A percentile compares a stretch with the other conserved stretches of the same genome.
Conservation (phyloP, 2,113 vertebrate genomes). For the Triplophysa dalaica region DNA sequence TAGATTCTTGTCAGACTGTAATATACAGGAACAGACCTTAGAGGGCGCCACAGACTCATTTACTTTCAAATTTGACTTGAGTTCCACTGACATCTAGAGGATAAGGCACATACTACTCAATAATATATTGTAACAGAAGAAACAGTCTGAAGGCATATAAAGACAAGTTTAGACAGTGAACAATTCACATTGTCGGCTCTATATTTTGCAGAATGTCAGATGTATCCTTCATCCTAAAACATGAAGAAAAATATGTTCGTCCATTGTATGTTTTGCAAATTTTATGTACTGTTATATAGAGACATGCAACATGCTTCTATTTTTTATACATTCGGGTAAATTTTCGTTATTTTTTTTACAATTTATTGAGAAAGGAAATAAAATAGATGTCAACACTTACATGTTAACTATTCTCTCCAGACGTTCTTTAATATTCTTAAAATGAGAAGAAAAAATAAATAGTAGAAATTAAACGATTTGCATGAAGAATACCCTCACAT, state of each 20-base stretch:
- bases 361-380: not conserved
- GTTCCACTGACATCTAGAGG: conserved; percentile 53
- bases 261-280: not conserved
- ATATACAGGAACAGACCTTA: not conserved
- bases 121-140: not conserved
- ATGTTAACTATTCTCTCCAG: conserved; percentile 86
- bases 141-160: not conserved
- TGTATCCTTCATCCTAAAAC: conserved; percentile 84
- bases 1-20: not conserved
- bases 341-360: too few species aligned
- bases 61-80: not conserved
- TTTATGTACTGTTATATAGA: not conserved
- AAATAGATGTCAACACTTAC: conserved; percentile 75
- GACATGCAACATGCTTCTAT: not conserved
- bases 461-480: not conserved
- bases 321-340: not conserved
- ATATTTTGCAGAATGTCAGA: conserved; percentile 80
- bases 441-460: conserved; percentile 61
- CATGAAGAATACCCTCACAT: not conserved
- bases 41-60: conserved; percentile 21
- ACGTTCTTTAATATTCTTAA: conserved; percentile 78
- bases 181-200: conserved; percentile 55
- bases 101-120: not conserved
- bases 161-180: not conserved
- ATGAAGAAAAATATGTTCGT: not conserved